Percentiles rank a stretch among this genome's conserved stretches.
Conservation (phyloP, 2,113 vertebrate genomes). For the human (Homo sapiens) region DNA sequence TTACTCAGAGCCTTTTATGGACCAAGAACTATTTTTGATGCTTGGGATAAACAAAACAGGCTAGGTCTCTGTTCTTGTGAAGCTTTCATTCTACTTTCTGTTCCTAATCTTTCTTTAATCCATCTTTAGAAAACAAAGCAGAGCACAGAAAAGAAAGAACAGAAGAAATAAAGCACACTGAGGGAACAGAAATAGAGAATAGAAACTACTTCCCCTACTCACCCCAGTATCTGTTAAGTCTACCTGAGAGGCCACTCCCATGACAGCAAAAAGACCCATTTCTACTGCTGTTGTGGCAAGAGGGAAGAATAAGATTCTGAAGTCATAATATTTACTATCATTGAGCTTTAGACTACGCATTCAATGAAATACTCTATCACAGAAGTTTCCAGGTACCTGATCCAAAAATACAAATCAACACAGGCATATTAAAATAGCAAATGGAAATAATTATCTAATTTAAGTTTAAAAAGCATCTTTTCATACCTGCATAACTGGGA, state of each 20-base stretch:
- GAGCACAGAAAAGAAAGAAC: not conserved
- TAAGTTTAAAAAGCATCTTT: not conserved
- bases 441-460: not conserved
- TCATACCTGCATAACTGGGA: not conserved
- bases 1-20: not conserved
- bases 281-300: not conserved
- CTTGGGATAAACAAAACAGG: not conserved
- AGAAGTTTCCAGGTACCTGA: not conserved
- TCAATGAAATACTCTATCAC: not conserved
- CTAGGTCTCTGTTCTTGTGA: not conserved
- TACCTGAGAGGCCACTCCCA: not conserved
- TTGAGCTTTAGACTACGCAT: not conserved
- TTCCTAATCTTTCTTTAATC: not conserved
- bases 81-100: not conserved
- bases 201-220: not conserved
- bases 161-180: not conserved
- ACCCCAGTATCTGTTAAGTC: not conserved
- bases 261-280: not conserved
- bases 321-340: not conserved
- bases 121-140: constrained; percentile 20
- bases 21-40: not conserved
- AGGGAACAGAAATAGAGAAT: not conserved
- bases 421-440: constrained; percentile 19
- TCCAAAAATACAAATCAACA: constrained; percentile 21
- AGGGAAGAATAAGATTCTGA: not conserved